Base-by-base conservation (phyloP, 2,113 vertebrate genomes). In the Cyphomyrus plagiostoma region DNA sequence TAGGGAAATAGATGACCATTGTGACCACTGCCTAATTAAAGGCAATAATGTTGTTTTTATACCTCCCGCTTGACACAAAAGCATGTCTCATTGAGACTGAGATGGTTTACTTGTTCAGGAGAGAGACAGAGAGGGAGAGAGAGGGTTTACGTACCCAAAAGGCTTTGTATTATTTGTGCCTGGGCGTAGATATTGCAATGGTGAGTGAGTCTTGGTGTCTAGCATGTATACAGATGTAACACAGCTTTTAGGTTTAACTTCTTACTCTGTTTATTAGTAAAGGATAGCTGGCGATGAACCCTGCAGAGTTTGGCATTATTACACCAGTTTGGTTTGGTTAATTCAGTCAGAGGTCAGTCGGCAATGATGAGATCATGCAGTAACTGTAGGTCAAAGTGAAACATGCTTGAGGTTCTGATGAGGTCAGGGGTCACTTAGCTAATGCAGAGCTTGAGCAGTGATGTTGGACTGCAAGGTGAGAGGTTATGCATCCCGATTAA, bases 41-140 rank as follows among this genome's bases (percentile, higher is more conserved):
- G 49, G 50, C 77, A 89, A 90, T 88, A 89, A 85, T 86, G 90
- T 89, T 90, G 87, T 70, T 90, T 86, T 85, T 89, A 26, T 62
- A 48, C 52, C 66, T 74, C 48, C 21, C 8, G 56, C 30, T 83
- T 35, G 19, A 70, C 66, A 89, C 74, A 89, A 53, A 89, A 52
- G 87, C 58, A 56, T 66, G 82, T 85, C 88, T 90, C 58, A 53
- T 42, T 19, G 39, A 84, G 80, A 8, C 62, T 23, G 48, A 58
- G 82, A 62, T 53, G 87, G 21, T n/a, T 42, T 50, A 10, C 26
- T 52, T 82, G 49, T 19, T 82, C 19, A 15, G 35, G 35, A 88
- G 21, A 8, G 87, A 62, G 39, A 9, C 6, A 45, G 56, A 70
- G 87, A 88, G n/a, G 48, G 30, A 53, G 42, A 39, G 77, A 42